Base-by-base conservation (phyloP, 2,888 invertebrate species). In the Lasioglossum oenotherae region DNA sequence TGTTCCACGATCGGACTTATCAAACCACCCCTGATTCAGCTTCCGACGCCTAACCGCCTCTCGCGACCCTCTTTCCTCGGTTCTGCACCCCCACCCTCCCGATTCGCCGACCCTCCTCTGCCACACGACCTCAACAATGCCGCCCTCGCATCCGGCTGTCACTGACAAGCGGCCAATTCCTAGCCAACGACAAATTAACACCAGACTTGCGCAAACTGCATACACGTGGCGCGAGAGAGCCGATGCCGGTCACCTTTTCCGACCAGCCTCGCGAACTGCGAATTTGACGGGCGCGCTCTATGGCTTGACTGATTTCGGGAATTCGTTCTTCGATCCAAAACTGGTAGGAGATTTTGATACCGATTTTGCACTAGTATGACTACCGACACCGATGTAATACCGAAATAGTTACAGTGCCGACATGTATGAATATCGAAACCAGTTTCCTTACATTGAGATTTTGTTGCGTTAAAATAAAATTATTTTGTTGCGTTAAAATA, bases 101-200 rank as follows among this genome's bases (percentile, higher is more conserved):
- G 78, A 78, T 76, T 41, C 73, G 73, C 53, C 81, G 60, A 81
- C 80, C 81, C 88, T 81, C 81, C 81, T 57, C 57, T 75, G 84
- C 80, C 91, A 86, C 89, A 88, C 86, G 84, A 91, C 91, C 89
- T 90, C 89, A 84, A 89, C 91, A 87, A 87, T 91, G 82, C 91
- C 85, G 82, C 89, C 90, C 90, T 79, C 78, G 88, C 81, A 86
- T 90, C 91, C 90, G 89, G 88, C 92, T 91, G 92, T 92, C 91
- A 89, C 90, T 85, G 89, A 87, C 92, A 92, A 90, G 87, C 89
- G 84, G 82, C 84, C 84, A 88, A 81, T 85, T 77, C 78, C 80
- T 82, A 80, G 84, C 85, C 89, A 88, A 90, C 92, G 87, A 93
- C 91, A 90, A 92, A 92, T 92, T 92, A 90, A 91, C 91, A 89